Conservation (phyloP, 2,113 vertebrate genomes). For the Seriola aureovittata region DNA sequence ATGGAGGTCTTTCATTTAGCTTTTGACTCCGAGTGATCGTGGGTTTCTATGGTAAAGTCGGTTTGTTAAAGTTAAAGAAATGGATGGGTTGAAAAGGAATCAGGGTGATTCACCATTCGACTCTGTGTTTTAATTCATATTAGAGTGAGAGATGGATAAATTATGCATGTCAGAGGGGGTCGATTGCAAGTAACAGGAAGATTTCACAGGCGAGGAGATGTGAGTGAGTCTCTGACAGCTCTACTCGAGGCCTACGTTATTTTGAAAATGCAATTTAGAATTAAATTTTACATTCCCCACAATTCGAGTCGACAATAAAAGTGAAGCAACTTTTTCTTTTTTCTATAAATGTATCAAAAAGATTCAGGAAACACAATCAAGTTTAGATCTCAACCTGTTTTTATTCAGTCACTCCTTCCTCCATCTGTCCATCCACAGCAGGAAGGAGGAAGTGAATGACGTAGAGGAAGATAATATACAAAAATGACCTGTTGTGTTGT, state of each 20-base stretch:
- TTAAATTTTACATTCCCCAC: neutral
- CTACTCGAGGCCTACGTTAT: neutral
- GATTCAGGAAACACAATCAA: neutral
- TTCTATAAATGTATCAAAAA: neutral
- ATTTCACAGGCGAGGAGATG: constrained; percentile 1
- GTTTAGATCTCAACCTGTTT: neutral
- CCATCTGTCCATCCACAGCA: neutral
- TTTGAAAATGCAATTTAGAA: neutral
- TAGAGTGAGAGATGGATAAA: constrained; percentile 48
- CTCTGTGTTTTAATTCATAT: constrained; percentile 44
- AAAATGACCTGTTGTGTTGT: constrained; percentile 22
- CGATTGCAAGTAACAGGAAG: constrained; percentile 14
- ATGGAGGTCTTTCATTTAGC: constrained; percentile 69
- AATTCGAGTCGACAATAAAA: neutral
- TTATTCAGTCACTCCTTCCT: constrained; percentile 11
- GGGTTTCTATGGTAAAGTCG: constrained; percentile 42
- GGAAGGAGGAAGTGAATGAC: neutral
- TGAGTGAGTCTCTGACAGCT: constrained; percentile 7
- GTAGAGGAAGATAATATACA: constrained; percentile 9
- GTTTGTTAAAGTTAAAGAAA: constrained; percentile 55
- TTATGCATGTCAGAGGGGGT: constrained; percentile 41
- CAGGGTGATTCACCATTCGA: constrained; percentile 66
- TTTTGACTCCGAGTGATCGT: constrained; percentile 50
- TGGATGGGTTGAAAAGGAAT: constrained; percentile 71
- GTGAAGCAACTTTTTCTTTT: neutral